phyloP scores from a whole-genome alignment of 1,140 invertebrate species.

The Pseudomyrmex concolor region DNA sequence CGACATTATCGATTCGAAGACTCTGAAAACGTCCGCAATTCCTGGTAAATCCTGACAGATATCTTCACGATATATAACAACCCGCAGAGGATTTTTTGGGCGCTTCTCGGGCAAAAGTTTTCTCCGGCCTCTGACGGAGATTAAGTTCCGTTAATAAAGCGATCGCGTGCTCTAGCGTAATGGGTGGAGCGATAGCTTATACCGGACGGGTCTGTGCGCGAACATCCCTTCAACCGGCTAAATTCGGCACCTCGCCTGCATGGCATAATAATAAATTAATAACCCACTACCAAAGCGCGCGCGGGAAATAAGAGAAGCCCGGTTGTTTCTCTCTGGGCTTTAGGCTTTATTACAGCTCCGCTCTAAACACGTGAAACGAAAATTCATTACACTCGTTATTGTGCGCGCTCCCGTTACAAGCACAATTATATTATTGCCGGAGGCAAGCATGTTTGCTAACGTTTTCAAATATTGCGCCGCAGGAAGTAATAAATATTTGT shows the following conservation, averaged over 20 bases:
- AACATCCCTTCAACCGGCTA: not conserved
- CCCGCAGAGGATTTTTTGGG: slow-evolving; percentile 7
- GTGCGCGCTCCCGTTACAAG: not conserved
- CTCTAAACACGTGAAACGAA: slow-evolving; percentile 30
- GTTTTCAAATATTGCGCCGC: not conserved
- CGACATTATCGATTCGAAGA: slow-evolving; percentile 1
- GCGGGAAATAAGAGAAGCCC: no score
- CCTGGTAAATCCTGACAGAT: slow-evolving; percentile 19
- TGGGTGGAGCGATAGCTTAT: slow-evolving; percentile 6
- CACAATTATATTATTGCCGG: slow-evolving; percentile 13
- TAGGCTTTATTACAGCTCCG: not conserved
- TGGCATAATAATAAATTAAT: slow-evolving; percentile 55
- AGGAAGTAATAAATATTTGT: slow-evolving; percentile 7
- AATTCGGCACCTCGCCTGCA: slow-evolving; percentile 39
- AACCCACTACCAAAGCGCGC: not conserved
- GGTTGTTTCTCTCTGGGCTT: slow-evolving; percentile 9
- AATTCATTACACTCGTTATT: slow-evolving; percentile 42
- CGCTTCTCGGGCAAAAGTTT: slow-evolving; percentile 9
- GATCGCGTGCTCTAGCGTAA: slow-evolving; percentile 60
- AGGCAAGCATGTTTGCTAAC: not conserved
- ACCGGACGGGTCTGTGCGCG: slow-evolving; percentile 6
- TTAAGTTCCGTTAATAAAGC: slow-evolving; percentile 57
- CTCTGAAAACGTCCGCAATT: not conserved
- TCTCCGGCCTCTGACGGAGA: not conserved
- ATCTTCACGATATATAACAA: not conserved